Base-by-base conservation (phyloP, 1,140 invertebrate species). In the Scaptodrosophila lebanonensis region DNA sequence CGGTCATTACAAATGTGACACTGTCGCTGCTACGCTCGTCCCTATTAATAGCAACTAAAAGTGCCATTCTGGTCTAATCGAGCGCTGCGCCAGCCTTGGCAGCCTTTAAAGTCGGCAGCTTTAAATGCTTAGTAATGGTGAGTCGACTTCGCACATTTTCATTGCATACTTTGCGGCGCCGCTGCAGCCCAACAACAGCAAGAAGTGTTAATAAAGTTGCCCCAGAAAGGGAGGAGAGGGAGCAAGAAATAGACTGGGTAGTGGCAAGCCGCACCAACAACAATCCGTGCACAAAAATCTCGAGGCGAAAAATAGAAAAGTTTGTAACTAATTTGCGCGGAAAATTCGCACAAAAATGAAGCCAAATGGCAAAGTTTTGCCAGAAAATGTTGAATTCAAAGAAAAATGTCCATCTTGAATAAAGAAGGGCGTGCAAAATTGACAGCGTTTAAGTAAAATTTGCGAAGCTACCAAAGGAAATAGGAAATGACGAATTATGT, bases 221-320 rank as follows among this genome's bases (percentile, higher is more conserved):
- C n/a, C n/a, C n/a, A n/a, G n/a, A n/a, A n/a, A n/a, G n/a, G n/a
- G n/a, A n/a, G n/a, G n/a, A n/a, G n/a, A n/a, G n/a, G 42, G 7
- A 4, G 33, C 47, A 66, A 77, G 67, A 54, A 49, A 77, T 71
- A 60, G 39, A 63, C 59, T 79, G 73, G 79, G 79, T 77, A 73
- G 73, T 54, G 63, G 69, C 54, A 27, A 42, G 25, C 20, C 27
- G 20, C 29, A 57, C 29, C 15, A 36, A n/a, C 9, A 29, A 7
- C 9, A 18, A 40, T 20, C 20, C 13, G 36, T n/a, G n/a, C n/a
- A n/a, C n/a, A n/a, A n/a, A n/a, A n/a, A n/a, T n/a, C n/a, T n/a
- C n/a, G n/a, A n/a, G n/a, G n/a, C n/a, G n/a, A n/a, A n/a, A n/a
- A n/a, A n/a, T n/a, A n/a, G n/a, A n/a, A n/a, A n/a, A n/a, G n/a